Base-by-base conservation (phyloP, 2,113 vertebrate genomes). In the Dolichotis patagonum region DNA sequence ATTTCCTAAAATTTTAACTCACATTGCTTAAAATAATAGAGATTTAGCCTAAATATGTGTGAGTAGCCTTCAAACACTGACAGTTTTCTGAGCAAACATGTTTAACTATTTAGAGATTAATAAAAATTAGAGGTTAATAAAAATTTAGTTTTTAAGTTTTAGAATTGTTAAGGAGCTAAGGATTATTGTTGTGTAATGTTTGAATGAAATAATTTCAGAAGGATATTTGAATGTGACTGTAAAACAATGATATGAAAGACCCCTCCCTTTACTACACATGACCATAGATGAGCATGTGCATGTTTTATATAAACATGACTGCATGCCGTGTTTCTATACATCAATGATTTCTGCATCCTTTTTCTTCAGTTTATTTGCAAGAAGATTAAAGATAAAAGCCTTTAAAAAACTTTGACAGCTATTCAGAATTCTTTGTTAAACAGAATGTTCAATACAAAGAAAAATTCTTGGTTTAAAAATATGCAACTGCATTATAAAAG, bases 331-430 rank as follows among this genome's bases (percentile, higher is more conserved):
- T 83, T 46, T 69, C 46, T 60, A 52, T 67, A 32, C 46, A 58
- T 16, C 11, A 84, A 52, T 83, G 19, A 0, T 90, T 84, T 38
- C 5, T 16, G 75, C 69, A 80, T 69, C 2, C 12, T 13, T 71
- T 22, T 22, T 69, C 32, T 91, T 85, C 92, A 54, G 12, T 81
- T 94, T 97, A 30, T 85, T 90, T 32, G 52, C 5, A 46, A 88
- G 17, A 94, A 4, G 1, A 30, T 20, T 82, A 24, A 78, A 65
- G 19, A 63, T 84, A 63, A 94, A 85, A 32, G 1, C 41, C 7
- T 46, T 54, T 52, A 32, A 22, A 24, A 83, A 73, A 16, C 16
- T 9, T 86, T 91, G 38, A 69, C 3, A 52, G 46, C 46, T 49
- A 73, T 19, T 80, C 6, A 5, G 2, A 95, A 91, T 49, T 52